A percentile compares a stretch with the other conserved stretches of the same genome.
These are phyloP conservation scores for Caenorhabditis remanei DNA, from an alignment of 1,140 invertebrate genomes.

Conservation along the genomic window DNA sequence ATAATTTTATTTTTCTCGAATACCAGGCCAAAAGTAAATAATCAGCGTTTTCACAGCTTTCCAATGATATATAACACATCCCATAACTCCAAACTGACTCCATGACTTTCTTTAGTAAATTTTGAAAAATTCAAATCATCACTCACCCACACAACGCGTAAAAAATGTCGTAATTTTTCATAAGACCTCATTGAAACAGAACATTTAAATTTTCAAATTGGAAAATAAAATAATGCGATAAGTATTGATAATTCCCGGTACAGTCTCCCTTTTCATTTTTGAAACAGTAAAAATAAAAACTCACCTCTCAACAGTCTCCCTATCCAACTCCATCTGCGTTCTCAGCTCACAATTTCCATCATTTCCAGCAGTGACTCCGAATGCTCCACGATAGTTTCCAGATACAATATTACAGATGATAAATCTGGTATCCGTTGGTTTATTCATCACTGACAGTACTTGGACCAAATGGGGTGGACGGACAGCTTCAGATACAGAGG, in stretches of 20 bases:
- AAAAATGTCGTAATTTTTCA: too few species aligned
- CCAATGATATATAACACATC: too few species aligned
- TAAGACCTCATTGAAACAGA: too few species aligned
- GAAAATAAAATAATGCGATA: too few species aligned
- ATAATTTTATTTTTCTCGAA: too few species aligned
- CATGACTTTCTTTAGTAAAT: too few species aligned
- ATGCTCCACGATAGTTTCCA: constrained; percentile 73
- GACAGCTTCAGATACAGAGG: constrained; percentile 72
- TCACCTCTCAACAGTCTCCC: constrained; percentile 70
- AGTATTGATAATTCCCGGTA: too few species aligned
- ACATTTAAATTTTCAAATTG: too few species aligned
- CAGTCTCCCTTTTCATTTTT: not conserved
- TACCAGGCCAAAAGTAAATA: too few species aligned
- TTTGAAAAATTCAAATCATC: not conserved
- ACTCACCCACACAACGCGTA: too few species aligned
- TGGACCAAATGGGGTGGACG: constrained; percentile 73
- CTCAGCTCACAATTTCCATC: constrained; percentile 73
- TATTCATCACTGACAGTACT: constrained; percentile 72
- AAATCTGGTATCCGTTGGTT: constrained; percentile 75
- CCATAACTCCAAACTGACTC: too few species aligned
- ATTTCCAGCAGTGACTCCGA: constrained; percentile 57
- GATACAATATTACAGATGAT: constrained; percentile 74
- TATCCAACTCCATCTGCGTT: constrained; percentile 73
- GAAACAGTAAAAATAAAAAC: not conserved
- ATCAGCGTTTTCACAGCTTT: too few species aligned